These are phyloP conservation scores for Sebastes kiyomatsui DNA, from an alignment of 2,797 vertebrate genomes.

Conservation along the genomic window DNA sequence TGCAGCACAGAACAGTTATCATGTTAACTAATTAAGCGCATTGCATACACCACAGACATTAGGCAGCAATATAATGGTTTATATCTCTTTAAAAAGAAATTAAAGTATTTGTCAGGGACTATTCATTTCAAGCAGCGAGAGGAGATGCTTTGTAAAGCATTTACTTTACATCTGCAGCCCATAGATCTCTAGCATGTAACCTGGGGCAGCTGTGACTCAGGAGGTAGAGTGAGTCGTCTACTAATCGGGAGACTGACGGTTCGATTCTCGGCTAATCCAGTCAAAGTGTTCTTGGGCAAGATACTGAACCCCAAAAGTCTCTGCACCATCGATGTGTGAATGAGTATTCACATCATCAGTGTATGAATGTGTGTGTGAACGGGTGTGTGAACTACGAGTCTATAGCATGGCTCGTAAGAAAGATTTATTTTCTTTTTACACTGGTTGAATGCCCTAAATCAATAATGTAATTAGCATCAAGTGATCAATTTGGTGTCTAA, in stretches of 20 bases:
- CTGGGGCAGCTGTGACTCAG: too few relatives aligned
- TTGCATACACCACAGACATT: background rate
- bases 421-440: background rate
- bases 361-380: too few relatives aligned
- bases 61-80: background rate
- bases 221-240: too few relatives aligned
- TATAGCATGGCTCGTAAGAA: background rate
- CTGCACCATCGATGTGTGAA: too few relatives aligned
- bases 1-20: constrained; percentile 2
- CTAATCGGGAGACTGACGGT: too few relatives aligned
- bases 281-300: too few relatives aligned
- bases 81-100: background rate
- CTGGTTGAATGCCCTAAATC: background rate
- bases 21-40: constrained; percentile 1
- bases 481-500: background rate
- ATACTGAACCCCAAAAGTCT: too few relatives aligned
- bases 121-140: background rate
- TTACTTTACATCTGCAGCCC: background rate
- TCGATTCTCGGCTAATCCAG: too few relatives aligned
- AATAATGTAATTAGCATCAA: background rate
- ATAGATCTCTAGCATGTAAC: background rate
- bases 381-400: too few relatives aligned
- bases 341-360: too few relatives aligned
- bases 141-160: background rate
- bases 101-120: background rate